Evolutionary conservation across 2,888 invertebrate genomes (phyloP), one percentile per base, ranked within the genome.

Genomic region (Sepioteuthis lessoniana): DNA sequence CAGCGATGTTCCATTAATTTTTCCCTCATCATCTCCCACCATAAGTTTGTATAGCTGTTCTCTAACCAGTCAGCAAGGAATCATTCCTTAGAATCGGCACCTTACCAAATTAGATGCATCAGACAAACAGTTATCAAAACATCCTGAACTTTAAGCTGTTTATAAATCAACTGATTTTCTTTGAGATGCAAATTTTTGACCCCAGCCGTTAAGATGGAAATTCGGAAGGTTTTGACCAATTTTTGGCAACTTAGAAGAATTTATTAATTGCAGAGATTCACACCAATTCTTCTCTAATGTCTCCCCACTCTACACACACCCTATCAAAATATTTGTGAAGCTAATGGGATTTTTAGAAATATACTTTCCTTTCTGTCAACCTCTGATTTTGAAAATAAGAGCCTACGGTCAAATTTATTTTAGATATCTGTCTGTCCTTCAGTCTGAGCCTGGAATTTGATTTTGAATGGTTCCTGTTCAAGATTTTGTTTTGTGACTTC

Each of bases 151-250:
- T 76, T 76, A 76, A 76, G 76, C 76, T 13, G 76, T n/a, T 76
- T 76, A 76, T 76, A 76, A 76, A 31, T 31, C 76, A 76, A 76
- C 31, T 31, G 16, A n/a, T 76, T 76, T n/a, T n/a, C 76, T 76
- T 76, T 76, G 76, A 76, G n/a, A 76, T 76, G 76, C 76, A 76
- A 76, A 76, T 76, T 76, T 76, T n/a, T n/a, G 76, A n/a, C 76
- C 76, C 76, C 7, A 13, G 76, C 31, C n/a, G 16, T n/a, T 76
- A 76, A 76, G 76, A 76, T 8, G 76, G n/a, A 76, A 76, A n/a
- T 76, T 76, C 76, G 7, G 31, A 31, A 60, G 31, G 4, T 7
- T 60, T 60, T 25, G n/a, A 76, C n/a, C 76, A n/a, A 76, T 76
- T n/a, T 76, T 76, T 76, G 76, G 76, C 76, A 76, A 76, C 31